A percentile compares a stretch with the other conserved stretches of the same genome.
These are phyloP conservation scores for Salminus brasiliensis DNA, from an alignment of 2,113 vertebrate species.

Conservation along the genomic window DNA sequence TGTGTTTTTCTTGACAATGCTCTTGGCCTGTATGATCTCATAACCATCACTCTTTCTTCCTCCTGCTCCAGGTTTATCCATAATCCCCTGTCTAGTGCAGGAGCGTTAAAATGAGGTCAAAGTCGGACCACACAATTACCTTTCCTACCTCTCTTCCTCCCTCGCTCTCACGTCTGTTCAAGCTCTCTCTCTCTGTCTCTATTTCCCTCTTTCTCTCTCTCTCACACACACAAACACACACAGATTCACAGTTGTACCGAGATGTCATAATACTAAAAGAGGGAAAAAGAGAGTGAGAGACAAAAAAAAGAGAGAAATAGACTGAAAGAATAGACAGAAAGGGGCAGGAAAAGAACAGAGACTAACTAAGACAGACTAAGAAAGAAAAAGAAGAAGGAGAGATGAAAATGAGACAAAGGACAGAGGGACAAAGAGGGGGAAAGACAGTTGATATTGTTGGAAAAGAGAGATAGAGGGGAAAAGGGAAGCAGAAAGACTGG, in stretches of 20 bases:
- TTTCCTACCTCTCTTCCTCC: constrained; percentile 11
- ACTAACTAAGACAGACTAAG: too few species aligned
- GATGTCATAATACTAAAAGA: neutral
- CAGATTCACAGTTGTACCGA: neutral
- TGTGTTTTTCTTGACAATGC: constrained; percentile 12
- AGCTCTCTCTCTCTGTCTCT: neutral
- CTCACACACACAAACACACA: constrained; percentile 27
- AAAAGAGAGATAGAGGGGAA: too few species aligned
- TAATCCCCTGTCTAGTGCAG: constrained; percentile 38
- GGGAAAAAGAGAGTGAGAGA: too few species aligned
- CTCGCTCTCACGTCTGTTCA: neutral
- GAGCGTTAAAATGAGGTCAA: constrained; percentile 30
- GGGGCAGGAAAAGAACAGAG: neutral
- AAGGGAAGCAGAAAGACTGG: too few species aligned
- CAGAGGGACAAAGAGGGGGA: too few species aligned
- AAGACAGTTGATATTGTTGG: too few species aligned
- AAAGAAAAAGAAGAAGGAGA: too few species aligned
- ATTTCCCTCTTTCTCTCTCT: constrained; percentile 17
- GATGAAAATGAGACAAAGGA: too few species aligned
- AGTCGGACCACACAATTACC: constrained; percentile 28
- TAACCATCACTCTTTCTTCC: constrained; percentile 18
- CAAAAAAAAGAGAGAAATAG: neutral
- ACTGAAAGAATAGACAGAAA: neutral
- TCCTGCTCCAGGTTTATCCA: constrained; percentile 9
- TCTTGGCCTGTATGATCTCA: constrained; percentile 23